These are phyloP conservation scores for Barnardius zonarius DNA, from an alignment of 2,113 vertebrate genomes.

Conservation along the genomic window DNA sequence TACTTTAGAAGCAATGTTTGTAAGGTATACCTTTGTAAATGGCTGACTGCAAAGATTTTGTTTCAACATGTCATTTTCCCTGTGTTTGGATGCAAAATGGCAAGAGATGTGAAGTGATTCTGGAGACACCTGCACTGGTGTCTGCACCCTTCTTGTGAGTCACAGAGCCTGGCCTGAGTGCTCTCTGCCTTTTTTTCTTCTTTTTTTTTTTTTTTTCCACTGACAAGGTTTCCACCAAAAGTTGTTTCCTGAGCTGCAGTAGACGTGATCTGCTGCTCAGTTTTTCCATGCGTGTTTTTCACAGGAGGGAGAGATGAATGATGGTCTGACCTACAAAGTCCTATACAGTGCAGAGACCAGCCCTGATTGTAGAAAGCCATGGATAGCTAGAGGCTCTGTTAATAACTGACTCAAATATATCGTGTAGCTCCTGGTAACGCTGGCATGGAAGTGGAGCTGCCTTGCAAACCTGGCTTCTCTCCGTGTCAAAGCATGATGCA, in stretches of 20 bases:
- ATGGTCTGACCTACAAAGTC: not conserved
- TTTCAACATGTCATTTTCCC: not conserved
- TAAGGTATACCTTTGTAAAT: fast-evolving
- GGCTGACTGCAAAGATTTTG: not conserved
- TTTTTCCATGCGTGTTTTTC: not conserved
- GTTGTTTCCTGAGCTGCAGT: not conserved
- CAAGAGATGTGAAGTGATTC: not conserved
- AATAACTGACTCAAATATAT: not conserved
- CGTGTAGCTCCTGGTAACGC: not conserved
- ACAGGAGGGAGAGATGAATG: not conserved
- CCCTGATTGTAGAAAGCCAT: not conserved
- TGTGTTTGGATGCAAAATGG: not conserved
- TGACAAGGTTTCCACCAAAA: not conserved
- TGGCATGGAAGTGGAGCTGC: not conserved
- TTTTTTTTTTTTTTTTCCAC: fast-evolving
- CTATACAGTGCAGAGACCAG: fast-evolving
- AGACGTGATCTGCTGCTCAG: not conserved
- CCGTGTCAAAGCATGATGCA: not conserved
- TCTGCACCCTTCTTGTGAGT: not conserved
- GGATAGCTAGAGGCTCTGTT: not conserved
- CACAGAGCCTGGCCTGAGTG: not conserved
- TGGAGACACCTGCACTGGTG: not conserved
- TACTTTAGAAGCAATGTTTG: not conserved
- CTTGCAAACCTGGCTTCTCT: not conserved
- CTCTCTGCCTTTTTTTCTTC: not conserved